These are phyloP conservation scores for Ichneumoninae sp. DNA, from an alignment of 2,888 invertebrate species.

Conservation along the genomic window DNA sequence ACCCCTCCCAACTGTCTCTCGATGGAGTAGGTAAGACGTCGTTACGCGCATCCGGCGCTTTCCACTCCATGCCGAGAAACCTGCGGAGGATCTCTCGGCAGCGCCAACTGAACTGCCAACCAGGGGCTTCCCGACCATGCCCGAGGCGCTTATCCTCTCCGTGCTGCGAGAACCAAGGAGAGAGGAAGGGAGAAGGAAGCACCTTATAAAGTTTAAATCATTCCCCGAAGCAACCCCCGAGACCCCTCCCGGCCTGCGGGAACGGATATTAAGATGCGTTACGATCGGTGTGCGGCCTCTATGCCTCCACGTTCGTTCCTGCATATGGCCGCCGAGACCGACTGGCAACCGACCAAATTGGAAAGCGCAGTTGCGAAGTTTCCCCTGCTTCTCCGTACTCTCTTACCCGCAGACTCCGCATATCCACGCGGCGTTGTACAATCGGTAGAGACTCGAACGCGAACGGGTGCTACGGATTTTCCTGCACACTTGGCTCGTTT, in stretches of 20 bases:
- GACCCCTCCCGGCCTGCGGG: constrained; percentile 52
- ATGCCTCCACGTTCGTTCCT: constrained; percentile 68
- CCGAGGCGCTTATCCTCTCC: constrained; percentile 59
- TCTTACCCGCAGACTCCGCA: constrained; percentile 55
- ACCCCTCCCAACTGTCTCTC: constrained; percentile 30
- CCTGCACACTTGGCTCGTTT: constrained; percentile 63
- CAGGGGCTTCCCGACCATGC: constrained; percentile 40
- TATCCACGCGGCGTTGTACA: constrained; percentile 54
- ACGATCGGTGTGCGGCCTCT: constrained; percentile 68
- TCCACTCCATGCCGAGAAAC: constrained; percentile 67
- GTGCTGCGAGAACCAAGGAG: constrained; percentile 41
- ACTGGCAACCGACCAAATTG: constrained; percentile 82
- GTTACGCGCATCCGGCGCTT: constrained; percentile 82
- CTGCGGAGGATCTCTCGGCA: constrained; percentile 60
- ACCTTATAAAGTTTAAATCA: constrained; percentile 78
- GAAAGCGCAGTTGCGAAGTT: constrained; percentile 79
- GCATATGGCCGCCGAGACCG: constrained; percentile 71
- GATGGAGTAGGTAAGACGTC: constrained; percentile 84
- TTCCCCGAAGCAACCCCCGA: constrained; percentile 62
- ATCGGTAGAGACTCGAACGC: constrained; percentile 43
- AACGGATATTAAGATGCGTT: constrained; percentile 80
- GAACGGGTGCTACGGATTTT: constrained; percentile 49
- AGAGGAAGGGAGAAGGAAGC: constrained; percentile 59
- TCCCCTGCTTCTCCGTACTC: constrained; percentile 64
- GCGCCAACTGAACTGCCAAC: constrained; percentile 56